Base-by-base conservation (phyloP, 2,888 invertebrate species). In the Heteropelma amictum region DNA sequence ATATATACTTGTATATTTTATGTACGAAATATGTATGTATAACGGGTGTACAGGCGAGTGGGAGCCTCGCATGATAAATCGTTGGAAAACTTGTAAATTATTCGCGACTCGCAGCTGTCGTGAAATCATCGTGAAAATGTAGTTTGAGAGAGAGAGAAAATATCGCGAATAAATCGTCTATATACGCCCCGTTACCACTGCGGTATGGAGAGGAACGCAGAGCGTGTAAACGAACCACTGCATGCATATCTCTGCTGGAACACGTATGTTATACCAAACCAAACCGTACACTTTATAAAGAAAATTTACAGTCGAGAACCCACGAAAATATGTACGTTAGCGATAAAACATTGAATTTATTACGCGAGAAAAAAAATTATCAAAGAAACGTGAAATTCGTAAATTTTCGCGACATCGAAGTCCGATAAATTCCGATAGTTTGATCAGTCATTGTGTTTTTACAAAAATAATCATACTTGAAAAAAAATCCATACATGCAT, bases 81-180 rank as follows among this genome's bases (percentile, higher is more conserved):
- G 61, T 63, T 45, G 56, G 63, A 58, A 58, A 75, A 51, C 71
- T 75, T 67, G 75, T 75, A 71, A 71, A 75, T 75, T 75, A 75
- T 75, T 75, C 67, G 75, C 35, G 61, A 56, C 75, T 75, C 75
- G 71, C 75, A 75, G 75, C 71, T 75, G 75, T 75, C 75, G 75
- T 75, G 71, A 75, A 75, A 75, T 75, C 75, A 75, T 75, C 75
- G 67, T 71, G 75, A 67, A 75, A 75, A 75, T 56, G 71, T 56
- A 58, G 45, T 35, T 19, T n/a, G 23, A n/a, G 26, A 21, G 4
- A n/a, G 23, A 23, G 23, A 19, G 10, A n/a, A 47, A 30, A 61
- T 33, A 40, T 12, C 42, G n/a, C 45, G 42, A 19, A 45, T 42
- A 45, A n/a, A 30, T 12, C 35, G 47, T 42, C 14, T 40, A 51